Conservation (phyloP, 2,888 invertebrate genomes). For the Cotesia congregata region DNA sequence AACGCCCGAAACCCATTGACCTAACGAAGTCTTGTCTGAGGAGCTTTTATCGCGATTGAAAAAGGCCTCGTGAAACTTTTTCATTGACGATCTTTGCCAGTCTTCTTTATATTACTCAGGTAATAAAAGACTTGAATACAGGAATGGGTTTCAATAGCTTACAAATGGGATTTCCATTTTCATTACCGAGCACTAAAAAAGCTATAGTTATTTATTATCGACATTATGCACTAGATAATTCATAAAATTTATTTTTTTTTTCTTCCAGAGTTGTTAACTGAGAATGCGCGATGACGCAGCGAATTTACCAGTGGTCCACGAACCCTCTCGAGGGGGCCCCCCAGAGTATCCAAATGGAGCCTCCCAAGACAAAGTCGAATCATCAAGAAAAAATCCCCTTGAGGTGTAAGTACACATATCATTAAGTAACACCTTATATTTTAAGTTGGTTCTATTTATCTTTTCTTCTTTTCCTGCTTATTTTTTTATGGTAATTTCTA, state of each 20-base stretch:
- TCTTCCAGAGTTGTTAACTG: constrained; percentile 66
- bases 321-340: constrained; percentile 63
- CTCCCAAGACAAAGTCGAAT: constrained; percentile 62
- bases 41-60: constrained; percentile 46
- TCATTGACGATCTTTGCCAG: neutral
- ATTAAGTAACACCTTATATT: too few species aligned
- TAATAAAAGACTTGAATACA: neutral
- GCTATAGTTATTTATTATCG: neutral
- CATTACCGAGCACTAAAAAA: neutral
- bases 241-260: neutral
- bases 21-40: constrained; percentile 51
- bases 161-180: neutral
- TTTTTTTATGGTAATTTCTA: too few species aligned
- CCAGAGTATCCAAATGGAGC: constrained; percentile 66
- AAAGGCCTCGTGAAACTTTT: neutral
- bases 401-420: constrained; percentile 63
- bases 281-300: constrained; percentile 70
- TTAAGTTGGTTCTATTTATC: too few species aligned
- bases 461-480: neutral
- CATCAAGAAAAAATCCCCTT: constrained; percentile 64
- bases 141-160: neutral
- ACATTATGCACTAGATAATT: neutral
- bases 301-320: constrained; percentile 68
- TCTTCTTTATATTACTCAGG: neutral
- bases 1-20: constrained; percentile 34